A percentile compares a stretch with the other conserved stretches of the same genome.
phyloP scores from a whole-genome alignment of 2,113 vertebrate species.

The Alexandromys fortis region DNA sequence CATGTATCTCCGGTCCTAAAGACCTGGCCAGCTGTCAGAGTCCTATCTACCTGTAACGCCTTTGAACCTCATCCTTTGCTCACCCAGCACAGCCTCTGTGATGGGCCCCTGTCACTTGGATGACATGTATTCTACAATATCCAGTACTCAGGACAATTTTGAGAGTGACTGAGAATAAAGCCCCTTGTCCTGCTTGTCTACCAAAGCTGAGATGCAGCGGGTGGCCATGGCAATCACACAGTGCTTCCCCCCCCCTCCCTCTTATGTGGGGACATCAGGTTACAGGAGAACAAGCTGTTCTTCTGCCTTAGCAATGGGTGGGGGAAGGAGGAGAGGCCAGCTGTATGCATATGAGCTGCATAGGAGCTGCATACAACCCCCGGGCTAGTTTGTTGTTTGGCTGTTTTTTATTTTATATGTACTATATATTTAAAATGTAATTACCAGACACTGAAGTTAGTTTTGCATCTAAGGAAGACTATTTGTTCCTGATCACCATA shows the following conservation, averaged over 20 bases:
- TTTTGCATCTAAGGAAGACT: constrained; percentile 51
- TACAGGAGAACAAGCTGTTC: constrained; percentile 76
- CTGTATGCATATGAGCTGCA: constrained; percentile 68
- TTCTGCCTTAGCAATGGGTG: constrained; percentile 70
- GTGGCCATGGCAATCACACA: constrained; percentile 72
- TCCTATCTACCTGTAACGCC: constrained; percentile 14
- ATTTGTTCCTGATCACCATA: neutral
- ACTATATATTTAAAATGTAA: neutral
- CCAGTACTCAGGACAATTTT: constrained; percentile 39
- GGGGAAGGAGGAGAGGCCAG: constrained; percentile 61
- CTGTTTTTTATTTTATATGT: constrained; percentile 5
- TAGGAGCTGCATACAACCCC: constrained; percentile 68
- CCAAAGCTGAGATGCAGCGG: constrained; percentile 50
- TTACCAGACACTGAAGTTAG: constrained; percentile 25
- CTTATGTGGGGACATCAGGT: constrained; percentile 74
- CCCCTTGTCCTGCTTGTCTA: constrained; percentile 42
- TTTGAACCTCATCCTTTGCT: constrained; percentile 42
- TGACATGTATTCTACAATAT: constrained; percentile 17
- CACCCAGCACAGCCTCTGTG: constrained; percentile 35
- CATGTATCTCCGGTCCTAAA: neutral
- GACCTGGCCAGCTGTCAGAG: constrained; percentile 35
- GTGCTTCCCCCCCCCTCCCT: constrained; percentile 56
- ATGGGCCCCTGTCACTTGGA: constrained; percentile 9
- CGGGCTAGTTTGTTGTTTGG: constrained; percentile 55
- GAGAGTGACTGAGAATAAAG: constrained; percentile 51